These are phyloP conservation scores for Leptinotarsa texana DNA, from an alignment of 1,140 invertebrate genomes.

Conservation along the genomic window DNA sequence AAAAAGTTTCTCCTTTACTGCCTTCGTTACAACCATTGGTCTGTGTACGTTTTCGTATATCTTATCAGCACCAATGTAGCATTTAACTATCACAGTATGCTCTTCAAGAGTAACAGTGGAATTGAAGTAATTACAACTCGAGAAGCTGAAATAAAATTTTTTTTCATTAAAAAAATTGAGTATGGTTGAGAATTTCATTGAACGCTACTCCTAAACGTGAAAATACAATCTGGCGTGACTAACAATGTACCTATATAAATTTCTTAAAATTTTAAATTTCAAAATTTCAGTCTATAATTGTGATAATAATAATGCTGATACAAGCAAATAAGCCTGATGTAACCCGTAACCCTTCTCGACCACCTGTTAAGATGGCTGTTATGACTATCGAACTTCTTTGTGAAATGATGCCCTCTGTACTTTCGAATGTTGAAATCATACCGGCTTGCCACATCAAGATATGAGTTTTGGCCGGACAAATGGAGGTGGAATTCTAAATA, in stretches of 20 bases:
- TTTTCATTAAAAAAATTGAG: background rate
- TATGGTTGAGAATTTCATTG: too few species aligned
- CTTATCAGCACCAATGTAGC: conserved; percentile 39
- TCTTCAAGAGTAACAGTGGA: conserved; percentile 52
- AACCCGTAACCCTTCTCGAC: too few species aligned
- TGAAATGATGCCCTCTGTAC: too few species aligned
- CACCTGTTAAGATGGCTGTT: too few species aligned
- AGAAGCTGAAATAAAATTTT: conserved; percentile 47
- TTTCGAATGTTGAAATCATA: too few species aligned
- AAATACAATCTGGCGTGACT: background rate
- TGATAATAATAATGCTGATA: too few species aligned
- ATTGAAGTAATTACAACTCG: conserved; percentile 55
- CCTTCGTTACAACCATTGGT: conserved; percentile 49
- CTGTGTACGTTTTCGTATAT: conserved; percentile 62
- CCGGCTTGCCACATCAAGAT: too few species aligned
- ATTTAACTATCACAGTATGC: conserved; percentile 57
- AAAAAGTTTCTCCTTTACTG: conserved; percentile 42
- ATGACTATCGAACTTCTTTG: too few species aligned
- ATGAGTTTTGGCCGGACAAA: too few species aligned
- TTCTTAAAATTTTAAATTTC: background rate
- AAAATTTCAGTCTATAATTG: background rate
- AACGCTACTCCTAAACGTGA: background rate
- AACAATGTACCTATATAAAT: background rate
- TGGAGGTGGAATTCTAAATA: too few species aligned
- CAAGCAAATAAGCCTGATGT: too few species aligned